Conservation (phyloP, 1,140 invertebrate species). For the Drosophila sp. region DNA sequence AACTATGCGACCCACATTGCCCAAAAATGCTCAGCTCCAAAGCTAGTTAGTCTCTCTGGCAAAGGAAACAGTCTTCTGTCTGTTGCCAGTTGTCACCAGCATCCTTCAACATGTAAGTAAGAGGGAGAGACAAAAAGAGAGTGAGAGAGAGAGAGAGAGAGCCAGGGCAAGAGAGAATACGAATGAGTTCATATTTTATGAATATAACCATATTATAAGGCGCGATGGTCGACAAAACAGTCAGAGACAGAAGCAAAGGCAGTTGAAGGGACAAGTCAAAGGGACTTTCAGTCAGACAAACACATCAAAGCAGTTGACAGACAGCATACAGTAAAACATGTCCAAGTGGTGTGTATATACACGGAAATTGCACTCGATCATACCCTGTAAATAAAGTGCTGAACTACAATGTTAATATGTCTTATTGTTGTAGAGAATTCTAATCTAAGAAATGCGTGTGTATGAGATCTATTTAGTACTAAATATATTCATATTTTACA, state of each 20-base stretch:
- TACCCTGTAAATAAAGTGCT: constrained; percentile 15
- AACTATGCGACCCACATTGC: constrained; percentile 60
- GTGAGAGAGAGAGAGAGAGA: background rate
- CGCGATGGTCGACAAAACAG: constrained; percentile 50
- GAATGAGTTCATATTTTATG: constrained; percentile 74
- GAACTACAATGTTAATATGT: no score
- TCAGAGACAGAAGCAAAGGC: constrained; percentile 16
- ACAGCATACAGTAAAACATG: constrained; percentile 41
- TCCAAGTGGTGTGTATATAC: background rate
- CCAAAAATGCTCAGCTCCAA: constrained; percentile 64
- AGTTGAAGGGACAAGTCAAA: constrained; percentile 29
- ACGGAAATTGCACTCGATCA: background rate
- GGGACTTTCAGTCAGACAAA: constrained; percentile 57
- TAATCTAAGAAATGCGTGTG: no score
- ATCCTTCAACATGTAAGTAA: constrained; percentile 21
- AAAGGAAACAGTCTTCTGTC: constrained; percentile 40
- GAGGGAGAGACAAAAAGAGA: background rate
- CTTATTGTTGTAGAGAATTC: no score
- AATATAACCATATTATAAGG: constrained; percentile 80
- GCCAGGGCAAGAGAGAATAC: background rate
- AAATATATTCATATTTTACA: no score
- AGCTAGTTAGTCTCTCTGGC: constrained; percentile 58
- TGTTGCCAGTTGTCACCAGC: constrained; percentile 68
- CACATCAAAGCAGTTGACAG: constrained; percentile 72
- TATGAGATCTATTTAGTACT: no score